Conservation (phyloP, 2,797 vertebrate genomes). For the Lerista edwardsae region DNA sequence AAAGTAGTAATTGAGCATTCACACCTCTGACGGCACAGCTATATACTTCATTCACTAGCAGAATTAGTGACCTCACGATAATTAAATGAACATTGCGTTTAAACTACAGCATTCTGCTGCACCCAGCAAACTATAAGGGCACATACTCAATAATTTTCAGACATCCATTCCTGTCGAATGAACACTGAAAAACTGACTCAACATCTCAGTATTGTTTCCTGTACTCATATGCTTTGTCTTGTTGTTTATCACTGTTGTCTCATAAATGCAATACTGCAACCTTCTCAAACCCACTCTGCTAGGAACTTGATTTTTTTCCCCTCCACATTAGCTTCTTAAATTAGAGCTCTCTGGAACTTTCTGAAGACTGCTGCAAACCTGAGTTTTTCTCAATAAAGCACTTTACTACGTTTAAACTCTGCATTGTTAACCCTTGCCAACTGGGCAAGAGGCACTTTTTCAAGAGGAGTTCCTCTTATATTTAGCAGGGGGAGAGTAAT, state of each 20-base stretch:
- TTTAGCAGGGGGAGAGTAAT: no score
- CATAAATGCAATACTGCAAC: conserved; percentile 29
- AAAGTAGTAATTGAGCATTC: conserved; percentile 52
- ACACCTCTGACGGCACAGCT: conserved; percentile 31
- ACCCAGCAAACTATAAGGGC: conserved; percentile 40
- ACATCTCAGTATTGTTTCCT: conserved; percentile 39
- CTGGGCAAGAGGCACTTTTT: no score
- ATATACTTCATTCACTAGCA: conserved; percentile 58
- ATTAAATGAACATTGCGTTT: conserved; percentile 55
- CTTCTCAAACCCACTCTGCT: conserved; percentile 41
- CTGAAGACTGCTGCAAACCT: conserved; percentile 32
- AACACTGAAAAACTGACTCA: conserved; percentile 22
- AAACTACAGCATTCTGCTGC: conserved; percentile 32
- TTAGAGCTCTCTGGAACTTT: conserved; percentile 46
- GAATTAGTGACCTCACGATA: conserved; percentile 51
- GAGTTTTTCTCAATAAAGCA: not conserved
- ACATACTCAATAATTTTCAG: conserved; percentile 61
- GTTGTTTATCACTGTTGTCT: conserved; percentile 33
- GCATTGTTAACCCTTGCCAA: no score
- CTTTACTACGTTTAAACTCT: no score
- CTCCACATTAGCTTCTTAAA: conserved; percentile 26
- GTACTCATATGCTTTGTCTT: conserved; percentile 53
- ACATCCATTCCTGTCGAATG: conserved; percentile 53
- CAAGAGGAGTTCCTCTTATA: no score
- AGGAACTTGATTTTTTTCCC: conserved; percentile 50